Percentiles rank a stretch among this genome's conserved stretches.
Evolutionary conservation across 2,113 vertebrate species (phyloP).

Genomic region (Macrotis lagotis): DNA sequence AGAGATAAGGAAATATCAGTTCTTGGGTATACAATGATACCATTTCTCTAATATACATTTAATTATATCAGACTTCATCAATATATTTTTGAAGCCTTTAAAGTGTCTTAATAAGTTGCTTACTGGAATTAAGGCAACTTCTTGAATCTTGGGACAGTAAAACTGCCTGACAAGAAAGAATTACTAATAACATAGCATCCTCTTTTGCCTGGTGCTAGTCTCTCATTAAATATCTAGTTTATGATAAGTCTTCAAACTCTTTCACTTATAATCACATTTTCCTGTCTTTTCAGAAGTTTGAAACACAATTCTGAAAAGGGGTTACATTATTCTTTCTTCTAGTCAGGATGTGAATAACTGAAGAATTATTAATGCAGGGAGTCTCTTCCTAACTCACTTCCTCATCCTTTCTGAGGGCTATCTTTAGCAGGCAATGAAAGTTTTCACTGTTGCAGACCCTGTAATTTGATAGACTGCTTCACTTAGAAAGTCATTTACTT

Average conservation of each 20-base stretch:
- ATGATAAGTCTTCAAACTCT: neutral
- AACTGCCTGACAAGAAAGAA: neutral
- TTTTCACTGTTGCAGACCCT: neutral
- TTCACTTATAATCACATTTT: neutral
- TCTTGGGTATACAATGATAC: neutral
- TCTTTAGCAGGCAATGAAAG: neutral
- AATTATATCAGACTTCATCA: neutral
- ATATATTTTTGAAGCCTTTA: constrained; percentile 6
- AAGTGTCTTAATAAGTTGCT: constrained; percentile 10
- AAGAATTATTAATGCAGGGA: neutral
- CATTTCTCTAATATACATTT: neutral
- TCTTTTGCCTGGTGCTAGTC: neutral
- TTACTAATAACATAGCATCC: neutral
- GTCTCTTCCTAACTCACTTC: neutral
- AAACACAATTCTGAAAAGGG: neutral
- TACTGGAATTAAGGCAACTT: neutral
- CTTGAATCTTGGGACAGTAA: neutral
- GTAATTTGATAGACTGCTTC: neutral
- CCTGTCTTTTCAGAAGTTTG: constrained; percentile 25
- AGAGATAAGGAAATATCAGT: constrained; percentile 11
- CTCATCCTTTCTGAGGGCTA: neutral
- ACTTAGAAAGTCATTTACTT: neutral
- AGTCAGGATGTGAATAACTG: constrained; percentile 11
- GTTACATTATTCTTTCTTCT: constrained; percentile 26
- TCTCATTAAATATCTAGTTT: neutral